phyloP scores from a whole-genome alignment of 2,888 invertebrate genomes.

The Andricus quercusramuli region DNA sequence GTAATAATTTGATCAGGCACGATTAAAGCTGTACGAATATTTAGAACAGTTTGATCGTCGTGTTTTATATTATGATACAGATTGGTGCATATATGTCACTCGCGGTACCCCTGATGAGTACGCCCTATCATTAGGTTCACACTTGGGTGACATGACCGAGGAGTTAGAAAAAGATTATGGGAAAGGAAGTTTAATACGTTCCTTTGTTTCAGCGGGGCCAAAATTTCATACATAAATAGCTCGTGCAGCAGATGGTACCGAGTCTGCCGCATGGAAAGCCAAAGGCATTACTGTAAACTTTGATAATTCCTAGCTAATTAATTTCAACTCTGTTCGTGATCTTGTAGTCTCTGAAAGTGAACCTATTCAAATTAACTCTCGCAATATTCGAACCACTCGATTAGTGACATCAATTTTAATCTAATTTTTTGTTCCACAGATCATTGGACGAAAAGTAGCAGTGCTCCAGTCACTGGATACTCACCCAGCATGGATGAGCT shows the following conservation, averaged over 20 bases:
- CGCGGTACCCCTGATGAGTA: neutral
- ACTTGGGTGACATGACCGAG: constrained; percentile 46
- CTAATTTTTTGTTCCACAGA: too few species aligned
- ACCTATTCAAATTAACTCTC: neutral
- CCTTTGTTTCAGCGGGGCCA: constrained; percentile 37
- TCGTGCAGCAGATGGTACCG: neutral
- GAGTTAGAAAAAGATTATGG: constrained; percentile 38
- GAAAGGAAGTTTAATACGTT: constrained; percentile 37
- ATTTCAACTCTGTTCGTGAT: neutral
- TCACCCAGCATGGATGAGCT: too few species aligned
- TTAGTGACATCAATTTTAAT: too few species aligned
- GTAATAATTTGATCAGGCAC: constrained; percentile 41
- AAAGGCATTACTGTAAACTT: constrained; percentile 29
- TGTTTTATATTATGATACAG: constrained; percentile 47
- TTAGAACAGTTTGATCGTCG: constrained; percentile 63
- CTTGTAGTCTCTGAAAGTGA: too few species aligned
- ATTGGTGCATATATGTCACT: constrained; percentile 37
- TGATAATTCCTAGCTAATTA: constrained; percentile 25
- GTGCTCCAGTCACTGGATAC: too few species aligned
- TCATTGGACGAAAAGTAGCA: too few species aligned
- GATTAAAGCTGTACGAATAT: constrained; percentile 64
- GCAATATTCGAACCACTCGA: neutral
- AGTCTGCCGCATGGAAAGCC: neutral
- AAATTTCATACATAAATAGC: constrained; percentile 46
- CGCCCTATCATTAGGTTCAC: constrained; percentile 21